Conservation (phyloP, 2,888 invertebrate species). For the Drosophila algonquin region DNA sequence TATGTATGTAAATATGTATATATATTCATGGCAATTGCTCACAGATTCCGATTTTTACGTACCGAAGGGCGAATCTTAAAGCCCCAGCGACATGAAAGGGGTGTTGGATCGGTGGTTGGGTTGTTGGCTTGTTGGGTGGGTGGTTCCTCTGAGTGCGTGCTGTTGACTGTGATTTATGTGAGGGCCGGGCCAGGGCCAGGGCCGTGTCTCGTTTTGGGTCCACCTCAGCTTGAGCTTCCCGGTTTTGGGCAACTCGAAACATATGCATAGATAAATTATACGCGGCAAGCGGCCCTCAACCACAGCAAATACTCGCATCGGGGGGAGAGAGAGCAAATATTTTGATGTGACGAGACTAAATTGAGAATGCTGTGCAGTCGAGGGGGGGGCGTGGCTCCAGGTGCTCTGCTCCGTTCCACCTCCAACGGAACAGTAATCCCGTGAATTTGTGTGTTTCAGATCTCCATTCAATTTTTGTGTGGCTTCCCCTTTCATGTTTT, state of each 20-base stretch:
- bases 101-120: slow-evolving; percentile 42
- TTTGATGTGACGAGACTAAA: slow-evolving; percentile 76
- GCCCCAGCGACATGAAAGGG: slow-evolving; percentile 65
- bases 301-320: slow-evolving; percentile 27
- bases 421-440: slow-evolving; percentile 15
- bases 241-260: slow-evolving; percentile 73
- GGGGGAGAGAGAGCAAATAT: slow-evolving; percentile 59
- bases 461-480: slow-evolving; percentile 18
- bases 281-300: slow-evolving; percentile 72
- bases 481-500: slow-evolving; percentile 27
- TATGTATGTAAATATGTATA: neutral
- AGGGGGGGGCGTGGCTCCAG: slow-evolving; percentile 21
- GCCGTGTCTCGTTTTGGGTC: slow-evolving; percentile 34
- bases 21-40: slow-evolving; percentile 59
- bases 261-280: slow-evolving; percentile 79
- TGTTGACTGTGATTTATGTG: slow-evolving; percentile 48
- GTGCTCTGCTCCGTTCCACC: slow-evolving; percentile 16
- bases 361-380: slow-evolving; percentile 60
- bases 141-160: slow-evolving; percentile 26
- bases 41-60: slow-evolving; percentile 45
- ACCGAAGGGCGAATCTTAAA: slow-evolving; percentile 40
- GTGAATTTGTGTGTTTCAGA: slow-evolving; percentile 23
- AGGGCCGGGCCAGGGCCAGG: slow-evolving; percentile 28
- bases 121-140: slow-evolving; percentile 4
- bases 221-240: slow-evolving; percentile 44